Evolutionary conservation across 2,797 vertebrate species (phyloP).

Genomic region (Cyprinella venusta): DNA sequence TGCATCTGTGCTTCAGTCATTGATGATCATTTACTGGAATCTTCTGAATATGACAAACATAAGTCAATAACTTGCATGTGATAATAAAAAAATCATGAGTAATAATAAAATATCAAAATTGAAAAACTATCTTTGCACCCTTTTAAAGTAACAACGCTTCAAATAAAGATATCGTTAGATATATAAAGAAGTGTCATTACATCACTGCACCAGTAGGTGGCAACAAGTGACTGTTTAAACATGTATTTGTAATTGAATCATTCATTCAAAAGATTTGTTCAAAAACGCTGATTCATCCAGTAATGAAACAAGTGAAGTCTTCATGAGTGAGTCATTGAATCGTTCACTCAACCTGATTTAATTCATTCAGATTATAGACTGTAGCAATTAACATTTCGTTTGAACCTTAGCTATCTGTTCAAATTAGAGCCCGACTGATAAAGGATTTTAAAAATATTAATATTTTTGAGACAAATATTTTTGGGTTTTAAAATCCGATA

Average conservation of each 20-base stretch:
- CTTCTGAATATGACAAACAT: not conserved
- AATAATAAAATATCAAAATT: too few relatives aligned
- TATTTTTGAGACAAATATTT: too few relatives aligned
- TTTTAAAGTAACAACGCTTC: not conserved
- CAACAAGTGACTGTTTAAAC: not conserved
- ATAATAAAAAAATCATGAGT: not conserved
- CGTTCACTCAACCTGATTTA: not conserved
- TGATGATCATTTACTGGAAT: not conserved
- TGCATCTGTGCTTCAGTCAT: conserved; percentile 55
- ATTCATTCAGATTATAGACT: not conserved
- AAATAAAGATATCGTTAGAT: not conserved
- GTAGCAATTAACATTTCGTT: not conserved
- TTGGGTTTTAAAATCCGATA: too few relatives aligned
- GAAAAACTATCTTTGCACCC: not conserved
- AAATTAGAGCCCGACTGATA: too few relatives aligned
- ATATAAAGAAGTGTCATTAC: not conserved
- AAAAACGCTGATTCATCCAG: too few relatives aligned
- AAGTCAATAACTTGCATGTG: not conserved
- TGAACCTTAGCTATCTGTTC: not conserved
- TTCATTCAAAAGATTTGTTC: not conserved
- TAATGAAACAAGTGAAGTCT: too few relatives aligned
- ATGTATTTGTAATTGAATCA: not conserved
- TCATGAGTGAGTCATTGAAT: too few relatives aligned
- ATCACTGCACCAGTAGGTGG: not conserved
- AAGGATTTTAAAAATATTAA: too few relatives aligned